Conservation (phyloP, 1,140 invertebrate species). For the Physella acuta region DNA sequence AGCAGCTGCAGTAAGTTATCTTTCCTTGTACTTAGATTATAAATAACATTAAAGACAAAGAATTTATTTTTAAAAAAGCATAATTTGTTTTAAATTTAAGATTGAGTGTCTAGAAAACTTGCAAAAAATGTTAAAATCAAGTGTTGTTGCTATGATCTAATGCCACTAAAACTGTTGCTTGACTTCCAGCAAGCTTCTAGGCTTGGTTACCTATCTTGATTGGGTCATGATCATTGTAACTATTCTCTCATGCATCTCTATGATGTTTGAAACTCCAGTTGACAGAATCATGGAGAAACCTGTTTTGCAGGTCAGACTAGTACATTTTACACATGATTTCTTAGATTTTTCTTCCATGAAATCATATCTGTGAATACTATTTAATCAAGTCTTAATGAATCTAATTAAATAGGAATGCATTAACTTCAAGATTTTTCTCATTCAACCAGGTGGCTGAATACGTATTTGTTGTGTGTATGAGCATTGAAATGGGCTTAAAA, state of each 20-base stretch:
- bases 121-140: neutral
- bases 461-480: slow-evolving; percentile 97
- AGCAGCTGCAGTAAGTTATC: slow-evolving; percentile 86
- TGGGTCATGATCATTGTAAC: slow-evolving; percentile 99
- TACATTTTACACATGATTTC: too few relatives aligned
- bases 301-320: slow-evolving; percentile 48
- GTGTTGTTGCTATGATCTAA: too few relatives aligned
- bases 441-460: slow-evolving; percentile 91
- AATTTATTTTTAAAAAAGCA: too few relatives aligned
- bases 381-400: too few relatives aligned
- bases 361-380: too few relatives aligned
- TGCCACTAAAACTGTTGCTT: neutral
- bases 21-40: too few relatives aligned
- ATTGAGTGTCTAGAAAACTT: neutral
- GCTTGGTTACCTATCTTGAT: slow-evolving; percentile 96
- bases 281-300: slow-evolving; percentile 68
- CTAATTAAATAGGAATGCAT: too few relatives aligned
- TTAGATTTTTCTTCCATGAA: too few relatives aligned
- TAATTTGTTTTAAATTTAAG: neutral
- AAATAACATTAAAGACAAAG: too few relatives aligned
- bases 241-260: slow-evolving; percentile 93
- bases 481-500: slow-evolving; percentile 91
- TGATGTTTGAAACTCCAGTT: slow-evolving; percentile 97
- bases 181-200: slow-evolving; percentile 83
- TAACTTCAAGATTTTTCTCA: neutral